Evolutionary conservation across 2,888 invertebrate genomes (phyloP), one percentile per base, ranked within the genome.

Genomic region (Chirona hameri): DNA sequence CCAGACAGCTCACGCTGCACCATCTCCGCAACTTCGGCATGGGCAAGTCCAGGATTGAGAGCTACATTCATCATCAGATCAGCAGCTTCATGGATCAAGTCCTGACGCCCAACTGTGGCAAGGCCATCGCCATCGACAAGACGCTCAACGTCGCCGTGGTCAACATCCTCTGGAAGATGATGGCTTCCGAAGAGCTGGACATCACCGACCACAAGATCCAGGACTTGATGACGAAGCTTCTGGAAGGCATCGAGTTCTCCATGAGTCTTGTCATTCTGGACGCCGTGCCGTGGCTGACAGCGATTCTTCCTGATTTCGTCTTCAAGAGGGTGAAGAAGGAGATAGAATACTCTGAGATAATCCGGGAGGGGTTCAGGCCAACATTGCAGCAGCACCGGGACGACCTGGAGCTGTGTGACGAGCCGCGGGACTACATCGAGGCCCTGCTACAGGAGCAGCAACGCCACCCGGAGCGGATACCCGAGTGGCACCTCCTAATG

Each of bases 101-200:
- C 15, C 48, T 82, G 72, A 55, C 21, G 57, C 76, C 76, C 2
- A 57, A 72, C 79, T 0, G 29, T 5, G 82, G 60, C 10, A 60
- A 46, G 7, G 81, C 76, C 18, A 21, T n/a, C 7, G 46, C 21
- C 10, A 29, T 83, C 14, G 72, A n/a, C 4, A 21, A n/a, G 21
- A 39, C 48, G 55, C 60, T 83, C 81, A 83, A 82, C 65, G 55
- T 81, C 9, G 69, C 83, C 2, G 82, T 83, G 14, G 31, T 82
- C 60, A 83, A 83, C 82, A 80, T 83, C 82, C 82, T 83, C 82
- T 83, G 82, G 82, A 65, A 81, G 27, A 31, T 81, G 81, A 24
- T 81, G 21, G 81, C 82, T 0, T 80, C 80, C 72, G 46, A 82
- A n/a, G 31, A 18, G 18, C 27, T 81, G 18, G 52, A 29, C 31